These are phyloP conservation scores for Pholis gunnellus DNA, from an alignment of 2,113 vertebrate species.

Conservation along the genomic window DNA sequence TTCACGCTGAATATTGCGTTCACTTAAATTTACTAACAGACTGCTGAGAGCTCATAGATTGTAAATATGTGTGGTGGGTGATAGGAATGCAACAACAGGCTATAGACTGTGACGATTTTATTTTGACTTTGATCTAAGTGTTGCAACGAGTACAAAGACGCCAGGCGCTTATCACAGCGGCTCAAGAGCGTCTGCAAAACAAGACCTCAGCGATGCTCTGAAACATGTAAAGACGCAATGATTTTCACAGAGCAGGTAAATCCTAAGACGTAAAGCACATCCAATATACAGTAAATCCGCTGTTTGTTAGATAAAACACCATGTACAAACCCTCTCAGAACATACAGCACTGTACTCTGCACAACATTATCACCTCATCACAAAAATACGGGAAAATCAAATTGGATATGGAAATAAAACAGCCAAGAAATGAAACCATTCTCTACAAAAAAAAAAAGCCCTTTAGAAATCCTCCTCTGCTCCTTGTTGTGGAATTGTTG, in stretches of 20 bases:
- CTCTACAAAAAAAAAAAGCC: slow-evolving; percentile 44
- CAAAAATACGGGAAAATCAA: slow-evolving; percentile 45
- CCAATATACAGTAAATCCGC: slow-evolving; percentile 53
- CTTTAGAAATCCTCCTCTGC: slow-evolving; percentile 86
- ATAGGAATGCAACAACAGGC: slow-evolving; percentile 74
- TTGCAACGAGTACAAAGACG: slow-evolving; percentile 90
- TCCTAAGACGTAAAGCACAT: slow-evolving; percentile 88
- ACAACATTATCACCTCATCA: slow-evolving; percentile 50
- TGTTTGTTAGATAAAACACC: slow-evolving; percentile 30
- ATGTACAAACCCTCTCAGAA: background rate
- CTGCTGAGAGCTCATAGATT: slow-evolving; percentile 77
- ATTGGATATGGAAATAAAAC: slow-evolving; percentile 55
- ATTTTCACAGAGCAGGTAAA: slow-evolving; percentile 92
- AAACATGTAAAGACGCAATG: slow-evolving; percentile 89
- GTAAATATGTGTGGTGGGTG: slow-evolving; percentile 78
- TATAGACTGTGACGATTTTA: slow-evolving; percentile 78
- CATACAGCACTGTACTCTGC: background rate
- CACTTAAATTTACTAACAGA: slow-evolving; percentile 26
- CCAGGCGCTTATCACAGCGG: slow-evolving; percentile 91
- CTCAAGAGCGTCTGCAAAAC: slow-evolving; percentile 88
- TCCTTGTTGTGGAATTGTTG: slow-evolving; percentile 92
- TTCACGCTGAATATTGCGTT: background rate
- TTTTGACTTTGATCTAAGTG: slow-evolving; percentile 89
- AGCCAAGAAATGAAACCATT: slow-evolving; percentile 42
- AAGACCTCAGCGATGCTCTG: slow-evolving; percentile 89